Evolutionary conservation across 2,113 vertebrate genomes (phyloP), one percentile per base, ranked within the genome.

Genomic region (Percina caprodes): DNA sequence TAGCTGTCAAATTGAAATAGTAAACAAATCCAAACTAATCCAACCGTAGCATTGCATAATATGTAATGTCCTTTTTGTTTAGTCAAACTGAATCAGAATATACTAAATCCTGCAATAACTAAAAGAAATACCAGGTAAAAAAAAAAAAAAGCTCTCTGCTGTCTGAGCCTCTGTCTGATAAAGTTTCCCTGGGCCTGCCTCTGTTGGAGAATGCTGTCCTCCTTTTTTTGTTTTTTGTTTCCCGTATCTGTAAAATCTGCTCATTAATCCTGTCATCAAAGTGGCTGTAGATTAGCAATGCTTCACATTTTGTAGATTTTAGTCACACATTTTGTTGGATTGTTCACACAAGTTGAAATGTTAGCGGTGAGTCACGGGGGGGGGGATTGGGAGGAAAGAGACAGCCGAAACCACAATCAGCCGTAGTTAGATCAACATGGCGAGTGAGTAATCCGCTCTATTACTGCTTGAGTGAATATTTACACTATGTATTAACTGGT

Each of bases 241-340:
- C n/a, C 24, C 2, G 1, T 21, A 30, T 24, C 33, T 70, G 35
- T 16, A 67, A 33, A 48, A 72, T 60, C 61, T 30, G 58, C 71
- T 58, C 42, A 65, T 45, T 80, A 87, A 89, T 82, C 62, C 60
- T 78, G 51, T 86, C 84, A 80, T 89, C 70, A 79, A 88, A 92
- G 84, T 79, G 82, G 75, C 58, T 85, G 66, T 42, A 84, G 75
- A 82, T 88, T 79, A 74, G 67, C 63, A 15, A 61, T 42, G 19
- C 69, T 74, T 42, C 61, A 71, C 60, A 80, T 69, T 80, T 76
- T 75, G 48, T 3, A 60, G 46, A 82, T 58, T 81, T 79, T n/a
- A 81, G 63, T 84, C 55, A 49, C n/a, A 24, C 9, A 68, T 59
- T 68, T 3, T 69, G 19, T 54, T 58, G 49, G 58, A 62, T 23